Base-by-base conservation (phyloP, 2,888 invertebrate genomes). In the Agonopterix alstromeriana region DNA sequence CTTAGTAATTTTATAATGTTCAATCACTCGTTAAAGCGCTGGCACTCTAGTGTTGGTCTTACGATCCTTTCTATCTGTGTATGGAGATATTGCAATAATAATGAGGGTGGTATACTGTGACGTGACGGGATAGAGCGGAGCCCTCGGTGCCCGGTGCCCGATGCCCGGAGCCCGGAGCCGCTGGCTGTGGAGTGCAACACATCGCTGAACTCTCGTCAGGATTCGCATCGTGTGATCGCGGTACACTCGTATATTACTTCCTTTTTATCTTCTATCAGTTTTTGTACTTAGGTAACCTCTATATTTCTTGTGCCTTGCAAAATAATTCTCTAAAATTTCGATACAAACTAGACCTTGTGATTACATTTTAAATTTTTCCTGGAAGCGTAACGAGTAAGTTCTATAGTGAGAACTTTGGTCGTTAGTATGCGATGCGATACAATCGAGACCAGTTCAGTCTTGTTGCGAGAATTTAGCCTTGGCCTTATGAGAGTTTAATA, bases 381-480 rank as follows among this genome's bases (percentile, higher is more conserved):
- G 43, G 47, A 45, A 48, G 50, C 48, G 47, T 48, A 27, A 27
- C 27, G 27, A 27, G 27, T 27, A 27, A 27, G 27, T 49, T 40
- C 41, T 41, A 44, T 10, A 35, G 43, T 45, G 38, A 27, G 27
- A 42, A 44, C 49, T 52, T 58, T 64, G 54, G 61, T 63, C 65
- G 63, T 61, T 58, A 61, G 75, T 65, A 67, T 73, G 76, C 79
- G 82, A 78, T 77, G 81, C 80, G 82, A 70, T 70, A 71, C 65
- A 61, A 66, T 72, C 77, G 79, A 77, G 73, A 71, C 67, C 73
- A 67, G 79, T 79, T 82, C 82, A 82, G 83, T 83, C 77, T 79
- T 84, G 83, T 85, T 86, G 87, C 86, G 87, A 86, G 87, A 88
- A 88, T 88, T 88, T 87, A 88, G 87, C 85, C 87, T 87, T 87